These are phyloP conservation scores for Conger conger DNA, from an alignment of 2,113 vertebrate genomes.

Conservation along the genomic window DNA sequence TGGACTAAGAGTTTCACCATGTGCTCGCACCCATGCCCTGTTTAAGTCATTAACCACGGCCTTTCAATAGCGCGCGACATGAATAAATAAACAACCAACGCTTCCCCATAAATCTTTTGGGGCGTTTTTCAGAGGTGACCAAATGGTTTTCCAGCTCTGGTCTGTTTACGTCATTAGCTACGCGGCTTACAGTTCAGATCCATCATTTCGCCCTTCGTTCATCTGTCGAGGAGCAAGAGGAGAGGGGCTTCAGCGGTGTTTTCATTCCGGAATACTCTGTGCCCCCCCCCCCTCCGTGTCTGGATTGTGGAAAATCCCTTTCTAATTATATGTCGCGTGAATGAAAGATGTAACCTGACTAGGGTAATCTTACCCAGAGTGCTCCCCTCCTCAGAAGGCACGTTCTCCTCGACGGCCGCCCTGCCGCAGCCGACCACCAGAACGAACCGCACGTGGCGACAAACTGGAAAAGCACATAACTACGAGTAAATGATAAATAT, in stretches of 20 bases:
- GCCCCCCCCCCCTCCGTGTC: background rate
- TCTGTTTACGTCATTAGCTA: conserved; percentile 29
- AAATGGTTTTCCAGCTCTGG: background rate
- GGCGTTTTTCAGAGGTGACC: background rate
- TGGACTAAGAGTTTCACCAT: background rate
- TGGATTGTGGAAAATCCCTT: background rate
- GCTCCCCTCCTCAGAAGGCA: background rate
- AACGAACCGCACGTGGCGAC: background rate
- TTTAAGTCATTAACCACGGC: conserved; percentile 28
- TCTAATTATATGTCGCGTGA: background rate
- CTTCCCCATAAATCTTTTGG: conserved; percentile 13
- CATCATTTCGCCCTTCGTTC: background rate
- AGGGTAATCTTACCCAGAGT: background rate
- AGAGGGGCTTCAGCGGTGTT: background rate
- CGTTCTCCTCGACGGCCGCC: background rate
- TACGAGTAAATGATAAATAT: background rate
- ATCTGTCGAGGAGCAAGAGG: background rate
- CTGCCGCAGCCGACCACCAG: background rate
- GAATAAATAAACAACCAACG: conserved; percentile 26
- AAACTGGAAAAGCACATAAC: background rate
- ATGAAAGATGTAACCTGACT: background rate
- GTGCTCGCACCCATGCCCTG: conserved; percentile 5
- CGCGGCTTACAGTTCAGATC: background rate
- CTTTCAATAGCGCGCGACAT: conserved; percentile 15
- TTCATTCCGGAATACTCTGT: conserved; percentile 1